A percentile compares a stretch with the other conserved stretches of the same genome.
phyloP scores from a whole-genome alignment of 1,140 invertebrate genomes.

The Drosophila melanogaster region DNA sequence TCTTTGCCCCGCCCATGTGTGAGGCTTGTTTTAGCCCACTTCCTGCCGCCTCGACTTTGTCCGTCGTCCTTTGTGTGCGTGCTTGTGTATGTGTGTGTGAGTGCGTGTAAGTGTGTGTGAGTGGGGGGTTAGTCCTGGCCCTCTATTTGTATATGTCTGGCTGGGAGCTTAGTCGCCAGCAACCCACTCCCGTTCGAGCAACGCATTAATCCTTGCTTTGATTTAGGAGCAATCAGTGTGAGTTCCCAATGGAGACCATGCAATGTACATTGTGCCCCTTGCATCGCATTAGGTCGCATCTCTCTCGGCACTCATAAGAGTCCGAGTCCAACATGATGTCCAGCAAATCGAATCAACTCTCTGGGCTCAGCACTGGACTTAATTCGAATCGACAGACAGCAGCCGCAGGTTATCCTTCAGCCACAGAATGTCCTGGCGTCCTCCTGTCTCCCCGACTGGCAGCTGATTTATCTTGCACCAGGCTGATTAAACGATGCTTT shows the following conservation, averaged over 20 bases:
- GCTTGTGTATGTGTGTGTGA: not conserved
- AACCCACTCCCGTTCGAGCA: slow-evolving; percentile 26
- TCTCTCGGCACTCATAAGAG: slow-evolving; percentile 30
- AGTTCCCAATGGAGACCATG: slow-evolving; percentile 30
- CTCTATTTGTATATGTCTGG: slow-evolving; percentile 32
- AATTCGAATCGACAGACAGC: slow-evolving; percentile 22
- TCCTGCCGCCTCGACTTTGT: slow-evolving; percentile 53
- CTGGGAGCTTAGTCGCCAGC: not conserved
- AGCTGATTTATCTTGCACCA: slow-evolving; percentile 75
- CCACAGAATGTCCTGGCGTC: slow-evolving; percentile 9
- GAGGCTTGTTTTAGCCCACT: slow-evolving; percentile 83
- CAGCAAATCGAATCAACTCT: slow-evolving; percentile 40
- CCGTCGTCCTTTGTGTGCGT: not conserved
- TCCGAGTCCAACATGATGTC: slow-evolving; percentile 14
- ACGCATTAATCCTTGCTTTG: slow-evolving; percentile 80
- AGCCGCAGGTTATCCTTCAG: slow-evolving; percentile 27
- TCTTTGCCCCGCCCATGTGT: slow-evolving; percentile 88
- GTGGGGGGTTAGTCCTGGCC: not conserved
- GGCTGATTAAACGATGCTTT: slow-evolving; percentile 77
- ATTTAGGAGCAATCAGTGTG: slow-evolving; percentile 76
- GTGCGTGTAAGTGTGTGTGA: too few relatives aligned
- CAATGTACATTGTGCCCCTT: slow-evolving; percentile 13
- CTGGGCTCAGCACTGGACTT: slow-evolving; percentile 14
- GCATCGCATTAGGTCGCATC: slow-evolving; percentile 14
- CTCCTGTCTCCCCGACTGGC: slow-evolving; percentile 48